phyloP scores from a whole-genome alignment of 2,797 vertebrate species.

The Onychomys arenicola region DNA sequence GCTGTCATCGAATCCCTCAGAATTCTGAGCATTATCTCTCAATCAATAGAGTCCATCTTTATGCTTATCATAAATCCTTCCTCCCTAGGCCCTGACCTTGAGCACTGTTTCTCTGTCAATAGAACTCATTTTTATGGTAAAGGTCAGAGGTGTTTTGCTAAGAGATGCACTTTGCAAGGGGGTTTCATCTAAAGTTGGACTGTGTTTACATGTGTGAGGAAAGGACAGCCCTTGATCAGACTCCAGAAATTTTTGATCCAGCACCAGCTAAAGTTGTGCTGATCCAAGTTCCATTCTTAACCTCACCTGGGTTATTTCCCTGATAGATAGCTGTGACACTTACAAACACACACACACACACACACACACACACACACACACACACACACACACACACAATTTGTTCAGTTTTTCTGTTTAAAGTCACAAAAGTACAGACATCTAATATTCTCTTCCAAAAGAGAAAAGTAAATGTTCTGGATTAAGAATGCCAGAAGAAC shows the following conservation, averaged over 20 bases:
- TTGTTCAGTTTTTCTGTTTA: not conserved
- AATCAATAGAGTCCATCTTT: not conserved
- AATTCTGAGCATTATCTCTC: not conserved
- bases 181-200: not conserved
- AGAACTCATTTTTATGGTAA: not conserved
- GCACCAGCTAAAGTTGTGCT: not conserved
- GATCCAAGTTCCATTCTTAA: not conserved
- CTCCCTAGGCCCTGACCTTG: not conserved
- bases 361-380: not conserved
- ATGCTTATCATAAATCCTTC: not conserved
- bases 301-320: not conserved
- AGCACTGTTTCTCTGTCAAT: not conserved
- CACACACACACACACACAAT: not conserved
- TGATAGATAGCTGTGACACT: not conserved
- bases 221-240: not conserved
- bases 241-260: not conserved
- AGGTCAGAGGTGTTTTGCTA: not conserved
- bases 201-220: not conserved
- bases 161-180: not conserved
- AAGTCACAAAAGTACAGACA: not conserved
- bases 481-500: not conserved
- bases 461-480: constrained; percentile 7
- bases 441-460: constrained; percentile 21
- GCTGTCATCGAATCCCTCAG: not conserved
- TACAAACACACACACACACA: not conserved